These are phyloP conservation scores for Bombus pyrosoma DNA, from an alignment of 1,140 invertebrate species.

Conservation along the genomic window DNA sequence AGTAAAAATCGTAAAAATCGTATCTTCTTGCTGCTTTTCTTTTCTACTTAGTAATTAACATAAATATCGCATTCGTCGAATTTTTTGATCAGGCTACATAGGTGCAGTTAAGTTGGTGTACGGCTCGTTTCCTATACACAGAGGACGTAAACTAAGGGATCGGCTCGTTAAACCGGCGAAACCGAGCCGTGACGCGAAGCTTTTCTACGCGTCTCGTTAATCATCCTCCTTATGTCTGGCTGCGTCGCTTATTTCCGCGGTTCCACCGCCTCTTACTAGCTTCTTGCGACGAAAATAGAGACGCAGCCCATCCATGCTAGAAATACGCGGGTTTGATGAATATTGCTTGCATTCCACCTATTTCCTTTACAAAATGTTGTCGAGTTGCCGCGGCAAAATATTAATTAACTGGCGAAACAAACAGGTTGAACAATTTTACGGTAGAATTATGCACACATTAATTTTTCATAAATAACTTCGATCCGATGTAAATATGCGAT, in stretches of 20 bases:
- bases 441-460: neutral
- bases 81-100: neutral
- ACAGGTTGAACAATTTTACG: no score
- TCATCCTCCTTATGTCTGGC: constrained; percentile 55
- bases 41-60: neutral
- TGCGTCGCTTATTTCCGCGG: constrained; percentile 61
- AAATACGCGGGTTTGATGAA: constrained; percentile 46
- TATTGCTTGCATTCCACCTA: constrained; percentile 17
- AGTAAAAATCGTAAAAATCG: no score
- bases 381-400: neutral
- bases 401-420: neutral
- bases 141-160: neutral
- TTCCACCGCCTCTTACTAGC: constrained; percentile 18
- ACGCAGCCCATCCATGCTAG: constrained; percentile 50
- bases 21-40: neutral
- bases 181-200: constrained; percentile 3
- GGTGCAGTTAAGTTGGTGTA: no score
- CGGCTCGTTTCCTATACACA: neutral
- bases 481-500: neutral
- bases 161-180: constrained; percentile 52
- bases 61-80: neutral
- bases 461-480: neutral
- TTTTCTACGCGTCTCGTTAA: constrained; percentile 56
- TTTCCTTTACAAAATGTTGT: neutral
- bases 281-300: constrained; percentile 70